Evolutionary conservation across 2,888 invertebrate species (phyloP), one percentile per base, ranked within the genome.

Genomic region (Zele albiditarsus): DNA sequence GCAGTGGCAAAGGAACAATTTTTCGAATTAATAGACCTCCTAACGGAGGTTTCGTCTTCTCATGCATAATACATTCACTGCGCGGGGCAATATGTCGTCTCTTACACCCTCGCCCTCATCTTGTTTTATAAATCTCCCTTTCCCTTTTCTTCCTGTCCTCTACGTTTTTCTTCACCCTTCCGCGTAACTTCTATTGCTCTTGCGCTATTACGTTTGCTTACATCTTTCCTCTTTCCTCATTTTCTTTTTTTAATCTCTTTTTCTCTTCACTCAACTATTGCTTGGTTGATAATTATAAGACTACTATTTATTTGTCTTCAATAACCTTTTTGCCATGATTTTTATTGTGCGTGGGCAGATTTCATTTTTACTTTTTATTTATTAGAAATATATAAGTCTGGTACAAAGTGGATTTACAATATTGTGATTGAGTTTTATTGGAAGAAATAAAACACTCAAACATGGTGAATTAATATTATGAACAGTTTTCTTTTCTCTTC

Each of bases 21-120:
- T 85, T 84, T 82, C 80, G 83, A 84, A 86, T 86, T 87, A 87
- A 87, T 86, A 86, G 85, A 85, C 82, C 79, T 75, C 78, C 76
- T 75, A 74, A 66, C 62, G 58, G 77, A 38, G 46, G 78, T 79
- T 80, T 81, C 78, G 80, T 78, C 78, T 81, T 79, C 80, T 87
- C 86, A 87, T 88, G 86, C 86, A 88, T 88, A 87, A 88, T 86
- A 81, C 87, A 88, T 88, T 79, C 79, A 82, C 82, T 82, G 83
- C 78, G 83, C 83, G 78, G 49, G 73, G 86, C 87, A 88, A 87
- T 88, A 87, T 88, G 88, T 88, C 84, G 84, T 81, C 80, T 81
- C 77, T 80, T 76, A 73, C 73, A 80, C 74, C 75, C 57, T 62
- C 31, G 14, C 76, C 72, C 79, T 81, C 78, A 8, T 27, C 68